phyloP scores from a whole-genome alignment of 2,113 vertebrate genomes.

The Istiophorus platypterus region DNA sequence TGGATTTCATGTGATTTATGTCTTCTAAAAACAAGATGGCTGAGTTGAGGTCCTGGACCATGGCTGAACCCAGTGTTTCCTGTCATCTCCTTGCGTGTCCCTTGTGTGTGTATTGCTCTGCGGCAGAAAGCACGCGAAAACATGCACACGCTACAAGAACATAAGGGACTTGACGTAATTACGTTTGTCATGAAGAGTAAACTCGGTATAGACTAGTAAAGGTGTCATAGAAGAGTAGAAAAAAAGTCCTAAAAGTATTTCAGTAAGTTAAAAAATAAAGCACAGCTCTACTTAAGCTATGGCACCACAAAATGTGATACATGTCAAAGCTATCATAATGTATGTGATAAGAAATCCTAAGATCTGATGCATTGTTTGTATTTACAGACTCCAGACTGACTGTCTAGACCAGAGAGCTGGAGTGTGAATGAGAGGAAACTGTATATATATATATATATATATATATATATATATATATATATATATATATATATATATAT shows the following conservation, averaged over 20 bases:
- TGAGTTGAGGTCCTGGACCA: conserved; percentile 69
- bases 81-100: conserved; percentile 61
- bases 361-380: conserved; percentile 45
- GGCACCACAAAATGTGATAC: neutral
- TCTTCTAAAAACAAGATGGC: conserved; percentile 74
- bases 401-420: conserved; percentile 47
- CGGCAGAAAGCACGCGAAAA: conserved; percentile 10
- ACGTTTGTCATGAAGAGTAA: conserved; percentile 2
- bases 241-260: neutral
- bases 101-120: conserved; percentile 35
- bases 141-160: neutral
- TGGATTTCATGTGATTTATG: conserved; percentile 76
- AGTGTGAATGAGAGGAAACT: conserved; percentile 77
- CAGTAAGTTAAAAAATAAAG: neutral
- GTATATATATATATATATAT: conserved; percentile 56
- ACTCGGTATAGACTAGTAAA: neutral
- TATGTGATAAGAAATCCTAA: conserved; percentile 26
- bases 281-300: conserved; percentile 6
- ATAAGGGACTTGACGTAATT: neutral
- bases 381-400: conserved; percentile 55
- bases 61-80: conserved; percentile 77
- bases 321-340: neutral
- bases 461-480: conserved; percentile 59
- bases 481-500: conserved; percentile 60
- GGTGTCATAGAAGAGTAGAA: neutral